Evolutionary conservation across 1,140 invertebrate species (phyloP).

Genomic region (Drosophila guanche): DNA sequence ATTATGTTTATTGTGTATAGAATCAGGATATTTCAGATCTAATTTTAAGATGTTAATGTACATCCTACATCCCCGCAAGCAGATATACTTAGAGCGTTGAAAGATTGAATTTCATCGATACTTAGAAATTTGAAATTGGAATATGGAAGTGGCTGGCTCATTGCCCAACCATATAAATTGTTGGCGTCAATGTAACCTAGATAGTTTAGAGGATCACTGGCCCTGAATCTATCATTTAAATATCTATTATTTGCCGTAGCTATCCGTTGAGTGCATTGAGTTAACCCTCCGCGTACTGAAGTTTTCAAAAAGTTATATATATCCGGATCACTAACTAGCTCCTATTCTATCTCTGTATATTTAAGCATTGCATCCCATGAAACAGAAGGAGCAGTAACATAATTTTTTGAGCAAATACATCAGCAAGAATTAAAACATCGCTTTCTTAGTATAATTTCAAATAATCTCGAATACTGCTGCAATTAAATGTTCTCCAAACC

Average conservation of each 20-base stretch:
- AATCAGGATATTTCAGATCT: neutral
- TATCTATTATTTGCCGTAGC: slow-evolving; percentile 8
- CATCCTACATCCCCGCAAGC: neutral
- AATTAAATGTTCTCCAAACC: slow-evolving; percentile 8
- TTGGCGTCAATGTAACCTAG: slow-evolving; percentile 5
- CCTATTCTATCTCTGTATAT: neutral
- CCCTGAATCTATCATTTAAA: neutral
- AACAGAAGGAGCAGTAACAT: slow-evolving; percentile 2
- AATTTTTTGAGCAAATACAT: slow-evolving; percentile 13
- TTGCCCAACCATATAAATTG: neutral
- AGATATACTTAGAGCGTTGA: neutral
- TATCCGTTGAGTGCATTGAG: slow-evolving; percentile 3
- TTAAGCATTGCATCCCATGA: slow-evolving; percentile 18
- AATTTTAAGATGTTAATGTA: slow-evolving; percentile 8
- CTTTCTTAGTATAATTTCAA: slow-evolving; percentile 18
- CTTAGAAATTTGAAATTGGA: slow-evolving; percentile 2
- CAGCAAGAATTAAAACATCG: slow-evolving; percentile 3
- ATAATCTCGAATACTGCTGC: slow-evolving; percentile 3
- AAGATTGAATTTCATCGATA: neutral
- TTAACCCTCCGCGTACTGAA: neutral
- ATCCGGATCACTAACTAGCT: slow-evolving; percentile 15
- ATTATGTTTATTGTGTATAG: neutral
- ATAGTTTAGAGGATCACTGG: neutral
- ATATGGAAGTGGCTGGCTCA: neutral
- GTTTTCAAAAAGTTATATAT: slow-evolving; percentile 3